phyloP scores from a whole-genome alignment of 2,888 invertebrate genomes.

The Harpalus rufipes region DNA sequence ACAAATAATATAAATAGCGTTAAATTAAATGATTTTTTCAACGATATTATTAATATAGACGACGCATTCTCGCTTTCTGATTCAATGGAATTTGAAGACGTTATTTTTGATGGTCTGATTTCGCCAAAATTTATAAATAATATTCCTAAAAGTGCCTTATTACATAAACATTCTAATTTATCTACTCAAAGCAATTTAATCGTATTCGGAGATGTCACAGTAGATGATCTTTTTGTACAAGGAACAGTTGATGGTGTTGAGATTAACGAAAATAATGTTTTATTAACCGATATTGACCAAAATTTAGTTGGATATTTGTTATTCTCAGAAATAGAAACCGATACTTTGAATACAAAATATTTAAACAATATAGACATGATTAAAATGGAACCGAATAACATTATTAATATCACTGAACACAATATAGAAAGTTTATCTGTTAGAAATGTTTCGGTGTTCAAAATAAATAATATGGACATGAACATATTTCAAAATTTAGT shows the following conservation, averaged over 20 bases:
- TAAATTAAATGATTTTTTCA: constrained; percentile 71
- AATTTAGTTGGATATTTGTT: constrained; percentile 74
- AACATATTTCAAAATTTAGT: constrained; percentile 76
- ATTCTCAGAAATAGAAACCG: constrained; percentile 69
- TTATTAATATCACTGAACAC: constrained; percentile 44
- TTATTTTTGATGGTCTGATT: constrained; percentile 72
- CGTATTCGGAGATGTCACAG: constrained; percentile 72
- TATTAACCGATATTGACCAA: constrained; percentile 74
- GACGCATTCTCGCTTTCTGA: constrained; percentile 69
- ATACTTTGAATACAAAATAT: constrained; percentile 70
- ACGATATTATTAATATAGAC: constrained; percentile 69
- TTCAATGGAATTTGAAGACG: constrained; percentile 71
- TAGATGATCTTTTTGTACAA: constrained; percentile 71
- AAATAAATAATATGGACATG: constrained; percentile 78
- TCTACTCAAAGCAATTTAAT: constrained; percentile 70
- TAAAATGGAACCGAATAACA: constrained; percentile 53
- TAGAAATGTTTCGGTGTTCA: constrained; percentile 77
- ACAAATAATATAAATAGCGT: constrained; percentile 72
- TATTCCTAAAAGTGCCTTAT: constrained; percentile 70
- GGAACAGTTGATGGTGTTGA: constrained; percentile 73
- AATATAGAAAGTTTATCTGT: constrained; percentile 73
- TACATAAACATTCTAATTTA: constrained; percentile 70
- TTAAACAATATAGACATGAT: constrained; percentile 72
- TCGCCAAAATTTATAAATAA: constrained; percentile 72
- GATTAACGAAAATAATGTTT: constrained; percentile 72